Conservation (phyloP, 2,797 vertebrate species). For the Pantherophis alleghaniensis region DNA sequence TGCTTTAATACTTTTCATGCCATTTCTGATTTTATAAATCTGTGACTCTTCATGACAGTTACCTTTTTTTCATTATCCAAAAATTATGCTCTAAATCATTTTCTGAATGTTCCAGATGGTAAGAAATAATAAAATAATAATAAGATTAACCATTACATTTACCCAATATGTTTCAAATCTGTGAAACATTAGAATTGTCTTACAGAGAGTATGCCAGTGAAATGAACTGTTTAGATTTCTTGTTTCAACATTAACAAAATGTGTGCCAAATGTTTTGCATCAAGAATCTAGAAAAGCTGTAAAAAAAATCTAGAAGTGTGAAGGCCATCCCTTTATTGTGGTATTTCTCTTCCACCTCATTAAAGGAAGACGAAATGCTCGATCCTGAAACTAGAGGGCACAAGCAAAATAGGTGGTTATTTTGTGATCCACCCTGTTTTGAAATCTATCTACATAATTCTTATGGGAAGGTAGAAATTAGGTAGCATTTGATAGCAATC, state of each 20-base stretch:
- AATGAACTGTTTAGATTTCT: background rate
- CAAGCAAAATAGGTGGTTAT: background rate
- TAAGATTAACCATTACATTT: background rate
- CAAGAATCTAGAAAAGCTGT: background rate
- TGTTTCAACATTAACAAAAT: background rate
- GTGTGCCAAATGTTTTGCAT: background rate
- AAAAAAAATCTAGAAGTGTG: background rate
- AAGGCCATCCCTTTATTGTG: background rate
- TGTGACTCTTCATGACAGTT: background rate
- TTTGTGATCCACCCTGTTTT: background rate
- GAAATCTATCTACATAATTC: constrained; percentile 7
- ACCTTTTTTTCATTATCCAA: background rate
- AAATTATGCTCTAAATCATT: background rate
- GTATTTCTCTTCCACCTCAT: background rate
- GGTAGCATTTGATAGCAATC: background rate
- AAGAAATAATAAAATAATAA: background rate
- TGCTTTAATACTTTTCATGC: background rate
- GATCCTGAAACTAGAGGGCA: background rate
- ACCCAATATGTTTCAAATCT: background rate
- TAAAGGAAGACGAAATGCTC: background rate
- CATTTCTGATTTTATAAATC: background rate
- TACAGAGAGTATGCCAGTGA: background rate
- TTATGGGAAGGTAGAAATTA: background rate
- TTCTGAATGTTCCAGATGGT: background rate
- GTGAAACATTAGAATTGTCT: background rate